Evolutionary conservation across 1,140 invertebrate genomes (phyloP), one percentile per base, ranked within the genome.

Genomic region (Ips nitidus): DNA sequence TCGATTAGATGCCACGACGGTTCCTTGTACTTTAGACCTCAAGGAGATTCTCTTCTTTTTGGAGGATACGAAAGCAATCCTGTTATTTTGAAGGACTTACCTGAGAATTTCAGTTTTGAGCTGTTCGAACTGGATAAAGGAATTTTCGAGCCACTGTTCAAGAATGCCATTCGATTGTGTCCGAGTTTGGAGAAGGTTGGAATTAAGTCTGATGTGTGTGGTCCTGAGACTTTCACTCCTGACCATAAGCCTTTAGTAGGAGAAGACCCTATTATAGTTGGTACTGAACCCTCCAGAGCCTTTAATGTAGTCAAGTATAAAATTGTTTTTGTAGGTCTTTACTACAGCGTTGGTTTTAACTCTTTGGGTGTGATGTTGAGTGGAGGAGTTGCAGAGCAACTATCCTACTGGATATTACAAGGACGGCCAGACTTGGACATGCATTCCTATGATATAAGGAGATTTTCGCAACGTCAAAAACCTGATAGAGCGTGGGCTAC

Each of bases 51-150:
- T 1, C 85, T 95, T 5, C 86, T 85, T 69, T 86, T 95, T 70
- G 94, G 94, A n/a, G 93, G 93, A 36, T 97, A 95, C 76, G 94
- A 97, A 81, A 79, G 81, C 0, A 94, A 95, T 81, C 94, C 94
- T 1, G 87, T 90, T 64, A 84, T 95, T 68, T 80, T 94, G 40
- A 88, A 92, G 73, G 85, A 89, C 73, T 85, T 93, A 38, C 84
- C 88, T 2, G 85, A 87, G 66, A 88, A 94, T 74, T 92, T 93
- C 71, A 84, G 90, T 57, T 96, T 95, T 75, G 85, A 89, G 41
- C 82, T 95, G 1, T 96, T 92, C 77, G 94, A 96, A 65, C 79
- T 96, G 43, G 91, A 96, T 75, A 94, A 91, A 89, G 87, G 90
- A 41, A 86, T 93, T 1, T 97, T 95, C 75, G 87, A 89, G 53